phyloP scores from a whole-genome alignment of 2,113 vertebrate species.

The Actenoides hombroni region DNA sequence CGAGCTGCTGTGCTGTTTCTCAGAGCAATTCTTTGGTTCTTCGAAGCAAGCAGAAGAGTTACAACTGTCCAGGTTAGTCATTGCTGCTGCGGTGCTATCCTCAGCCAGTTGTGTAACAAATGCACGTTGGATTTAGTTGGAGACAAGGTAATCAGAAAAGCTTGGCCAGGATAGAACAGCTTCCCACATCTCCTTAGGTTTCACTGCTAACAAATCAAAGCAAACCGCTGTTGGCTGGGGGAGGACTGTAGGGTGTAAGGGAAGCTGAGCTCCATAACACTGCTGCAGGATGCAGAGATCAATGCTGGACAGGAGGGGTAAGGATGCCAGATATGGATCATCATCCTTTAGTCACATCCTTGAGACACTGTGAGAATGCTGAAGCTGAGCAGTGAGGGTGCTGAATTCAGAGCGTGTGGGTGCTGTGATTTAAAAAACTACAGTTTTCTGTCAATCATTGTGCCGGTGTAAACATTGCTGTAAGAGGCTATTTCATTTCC shows the following conservation, averaged over 20 bases:
- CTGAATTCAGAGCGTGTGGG: background rate
- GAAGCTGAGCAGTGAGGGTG: background rate
- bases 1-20: background rate
- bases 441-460: background rate
- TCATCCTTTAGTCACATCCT: background rate
- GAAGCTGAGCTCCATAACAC: fast-evolving
- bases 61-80: background rate
- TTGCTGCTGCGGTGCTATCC: background rate
- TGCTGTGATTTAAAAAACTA: background rate
- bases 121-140: background rate
- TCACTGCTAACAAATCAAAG: background rate
- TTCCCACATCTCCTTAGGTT: background rate
- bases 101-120: background rate
- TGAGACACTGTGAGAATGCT: background rate
- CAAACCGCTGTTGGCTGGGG: background rate
- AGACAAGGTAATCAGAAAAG: background rate
- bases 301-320: fast-evolving
- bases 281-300: background rate
- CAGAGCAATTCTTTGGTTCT: background rate
- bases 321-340: background rate
- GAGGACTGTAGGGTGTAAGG: background rate
- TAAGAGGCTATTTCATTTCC: background rate
- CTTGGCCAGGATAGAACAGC: background rate
- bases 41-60: background rate
- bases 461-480: background rate